Evolutionary conservation across 2,888 invertebrate genomes (phyloP).

Genomic region (Oegoconia quadripuncta): DNA sequence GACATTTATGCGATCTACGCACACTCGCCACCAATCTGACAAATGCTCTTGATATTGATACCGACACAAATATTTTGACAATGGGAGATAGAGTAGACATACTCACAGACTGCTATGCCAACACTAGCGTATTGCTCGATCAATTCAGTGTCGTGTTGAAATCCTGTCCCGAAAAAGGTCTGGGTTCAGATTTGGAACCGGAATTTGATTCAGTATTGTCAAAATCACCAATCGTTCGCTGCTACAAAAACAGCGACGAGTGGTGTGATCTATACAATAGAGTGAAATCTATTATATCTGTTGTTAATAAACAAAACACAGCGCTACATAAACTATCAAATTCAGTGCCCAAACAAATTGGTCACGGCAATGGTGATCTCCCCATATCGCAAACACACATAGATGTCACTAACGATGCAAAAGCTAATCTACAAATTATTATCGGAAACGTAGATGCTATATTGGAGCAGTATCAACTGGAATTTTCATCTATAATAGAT

Average conservation of each 20-base stretch:
- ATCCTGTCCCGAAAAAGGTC: constrained; percentile 56
- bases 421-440: constrained; percentile 42
- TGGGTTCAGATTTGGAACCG: constrained; percentile 40
- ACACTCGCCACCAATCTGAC: constrained; percentile 62
- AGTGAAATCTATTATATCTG: constrained; percentile 45
- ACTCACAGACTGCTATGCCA: constrained; percentile 70
- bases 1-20: constrained; percentile 77
- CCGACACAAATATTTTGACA: constrained; percentile 44
- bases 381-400: constrained; percentile 55
- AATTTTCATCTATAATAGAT: constrained; percentile 36
- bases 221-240: constrained; percentile 53
- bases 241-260: constrained; percentile 59
- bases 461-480: constrained; percentile 48
- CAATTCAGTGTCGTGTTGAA: constrained; percentile 84
- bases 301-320: constrained; percentile 57
- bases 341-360: constrained; percentile 47
- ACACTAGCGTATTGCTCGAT: constrained; percentile 77
- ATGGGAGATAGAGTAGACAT: constrained; percentile 52
- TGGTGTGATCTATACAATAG: constrained; percentile 54
- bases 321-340: constrained; percentile 49
- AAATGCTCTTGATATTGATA: constrained; percentile 49
- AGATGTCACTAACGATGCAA: constrained; percentile 49
- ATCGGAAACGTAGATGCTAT: constrained; percentile 39
- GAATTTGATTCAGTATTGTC: constrained; percentile 59
- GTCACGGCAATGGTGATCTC: constrained; percentile 27